These are phyloP conservation scores for Cryptotermes secundus DNA, from an alignment of 1,140 invertebrate species.

Conservation along the genomic window DNA sequence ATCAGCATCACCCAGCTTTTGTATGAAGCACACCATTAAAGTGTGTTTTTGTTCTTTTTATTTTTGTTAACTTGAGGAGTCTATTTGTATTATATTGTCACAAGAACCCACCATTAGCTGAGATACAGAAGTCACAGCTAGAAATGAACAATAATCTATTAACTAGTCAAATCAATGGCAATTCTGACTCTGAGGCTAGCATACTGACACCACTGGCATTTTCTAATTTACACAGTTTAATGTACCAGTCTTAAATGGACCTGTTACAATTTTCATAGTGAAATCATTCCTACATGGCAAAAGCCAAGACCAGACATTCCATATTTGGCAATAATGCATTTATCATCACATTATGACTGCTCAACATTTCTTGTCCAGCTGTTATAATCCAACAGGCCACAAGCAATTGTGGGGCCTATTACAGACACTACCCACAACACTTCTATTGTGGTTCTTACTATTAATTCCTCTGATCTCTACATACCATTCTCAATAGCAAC, in stretches of 20 bases:
- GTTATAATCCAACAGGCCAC: background rate
- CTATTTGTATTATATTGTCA: conserved; percentile 33
- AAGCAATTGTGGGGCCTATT: background rate
- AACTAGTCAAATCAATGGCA: background rate
- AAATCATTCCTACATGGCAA: background rate
- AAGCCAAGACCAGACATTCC: background rate
- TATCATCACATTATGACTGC: background rate
- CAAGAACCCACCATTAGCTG: conserved; percentile 23
- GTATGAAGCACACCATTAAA: conserved; percentile 9
- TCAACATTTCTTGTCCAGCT: background rate
- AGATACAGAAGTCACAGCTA: conserved; percentile 26
- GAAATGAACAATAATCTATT: background rate
- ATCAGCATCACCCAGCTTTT: conserved; percentile 17
- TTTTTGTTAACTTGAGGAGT: conserved; percentile 15
- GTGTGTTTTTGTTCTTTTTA: background rate
- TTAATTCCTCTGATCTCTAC: background rate
- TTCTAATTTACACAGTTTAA: background rate
- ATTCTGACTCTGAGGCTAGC: background rate
- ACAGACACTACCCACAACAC: background rate
- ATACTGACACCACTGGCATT: background rate
- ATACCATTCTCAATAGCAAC: background rate
- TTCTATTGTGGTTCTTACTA: background rate
- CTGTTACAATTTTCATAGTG: background rate
- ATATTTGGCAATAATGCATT: background rate
- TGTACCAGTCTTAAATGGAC: background rate